phyloP scores from a whole-genome alignment of 2,113 vertebrate genomes.

The Tupaia chinensis region DNA sequence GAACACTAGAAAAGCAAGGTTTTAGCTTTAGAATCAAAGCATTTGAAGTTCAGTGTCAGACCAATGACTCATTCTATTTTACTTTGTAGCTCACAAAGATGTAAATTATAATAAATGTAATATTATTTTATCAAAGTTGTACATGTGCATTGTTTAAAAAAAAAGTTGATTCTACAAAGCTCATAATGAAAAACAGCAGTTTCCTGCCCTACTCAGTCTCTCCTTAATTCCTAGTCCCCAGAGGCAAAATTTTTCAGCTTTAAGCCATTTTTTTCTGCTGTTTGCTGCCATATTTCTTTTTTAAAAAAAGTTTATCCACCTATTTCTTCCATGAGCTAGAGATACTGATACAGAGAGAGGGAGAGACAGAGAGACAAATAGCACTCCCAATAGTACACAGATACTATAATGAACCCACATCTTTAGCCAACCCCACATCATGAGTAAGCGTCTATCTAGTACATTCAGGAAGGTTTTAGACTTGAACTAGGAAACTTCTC shows the following conservation, averaged over 20 bases:
- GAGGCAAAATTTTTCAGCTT: background rate
- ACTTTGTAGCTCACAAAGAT: background rate
- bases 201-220: background rate
- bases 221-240: background rate
- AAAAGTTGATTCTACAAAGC: conserved; percentile 37
- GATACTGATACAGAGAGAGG: no score
- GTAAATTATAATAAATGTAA: conserved; percentile 36
- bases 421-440: no score
- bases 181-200: conserved; percentile 11
- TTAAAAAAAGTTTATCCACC: no score
- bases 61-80: background rate
- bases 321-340: no score
- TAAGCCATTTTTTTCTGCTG: background rate
- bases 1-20: background rate
- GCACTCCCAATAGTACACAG: no score
- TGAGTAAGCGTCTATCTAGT: no score
- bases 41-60: conserved; percentile 23
- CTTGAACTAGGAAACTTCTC: no score
- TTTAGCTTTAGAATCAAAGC: conserved; percentile 41
- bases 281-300: background rate
- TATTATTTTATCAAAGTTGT: conserved; percentile 41
- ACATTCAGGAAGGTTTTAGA: no score
- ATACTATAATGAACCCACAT: no score
- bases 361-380: no score
- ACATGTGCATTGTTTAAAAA: conserved; percentile 3